Conservation (phyloP, 2,113 vertebrate species). For the Pseudorhombus dupliciocellatus region DNA sequence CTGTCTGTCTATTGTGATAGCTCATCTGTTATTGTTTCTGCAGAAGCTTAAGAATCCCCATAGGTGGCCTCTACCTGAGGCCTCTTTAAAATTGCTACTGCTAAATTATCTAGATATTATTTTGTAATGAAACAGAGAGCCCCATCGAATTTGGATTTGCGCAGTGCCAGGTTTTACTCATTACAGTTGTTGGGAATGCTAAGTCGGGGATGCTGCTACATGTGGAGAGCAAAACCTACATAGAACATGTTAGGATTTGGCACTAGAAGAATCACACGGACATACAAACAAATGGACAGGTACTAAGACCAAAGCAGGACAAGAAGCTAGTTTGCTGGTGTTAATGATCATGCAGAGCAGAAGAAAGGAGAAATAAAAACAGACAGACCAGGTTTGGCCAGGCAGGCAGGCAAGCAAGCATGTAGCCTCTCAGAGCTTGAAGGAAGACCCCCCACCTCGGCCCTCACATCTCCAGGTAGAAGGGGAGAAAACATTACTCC, state of each 20-base stretch:
- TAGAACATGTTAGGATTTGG: slow-evolving; percentile 6
- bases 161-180: background rate
- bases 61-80: background rate
- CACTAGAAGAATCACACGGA: slow-evolving; percentile 45
- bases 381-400: slow-evolving; percentile 58
- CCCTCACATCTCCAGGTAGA: slow-evolving; percentile 70
- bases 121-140: slow-evolving; percentile 5
- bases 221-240: slow-evolving; percentile 22
- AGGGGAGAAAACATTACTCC: slow-evolving; percentile 53
- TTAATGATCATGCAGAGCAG: slow-evolving; percentile 71
- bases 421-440: slow-evolving; percentile 69
- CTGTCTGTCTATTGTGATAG: background rate
- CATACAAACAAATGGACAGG: slow-evolving; percentile 31
- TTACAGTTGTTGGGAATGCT: slow-evolving; percentile 16
- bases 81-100: background rate
- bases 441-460: slow-evolving; percentile 59
- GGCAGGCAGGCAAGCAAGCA: slow-evolving; percentile 72
- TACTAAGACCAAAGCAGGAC: slow-evolving; percentile 50
- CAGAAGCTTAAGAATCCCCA: background rate
- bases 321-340: slow-evolving; percentile 59
- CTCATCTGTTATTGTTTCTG: slow-evolving; percentile 1
- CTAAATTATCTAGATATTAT: background rate
- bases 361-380: slow-evolving; percentile 45
- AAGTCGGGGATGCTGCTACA: background rate
- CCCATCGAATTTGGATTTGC: background rate